Evolutionary conservation across 2,888 invertebrate genomes (phyloP), one percentile per base, ranked within the genome.

Genomic region (Melinaea marsaeus): DNA sequence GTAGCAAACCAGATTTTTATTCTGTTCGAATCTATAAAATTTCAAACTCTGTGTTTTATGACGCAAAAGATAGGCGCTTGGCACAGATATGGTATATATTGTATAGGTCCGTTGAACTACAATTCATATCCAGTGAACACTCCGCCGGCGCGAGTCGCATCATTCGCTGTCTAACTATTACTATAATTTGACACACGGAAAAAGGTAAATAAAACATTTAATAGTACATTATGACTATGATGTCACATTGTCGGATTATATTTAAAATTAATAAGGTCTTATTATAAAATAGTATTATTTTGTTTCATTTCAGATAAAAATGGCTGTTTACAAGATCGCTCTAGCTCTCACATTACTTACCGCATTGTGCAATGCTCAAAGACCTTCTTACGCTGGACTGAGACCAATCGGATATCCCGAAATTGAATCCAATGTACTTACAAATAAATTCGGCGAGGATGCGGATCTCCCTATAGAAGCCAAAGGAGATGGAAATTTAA

Each of bases 361-460:
- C 9, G 63, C 59, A 13, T 3, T 65, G 1, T 61, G 55, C 60
- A 66, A 35, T 58, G 90, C 91, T 1, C 95, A 95, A 77, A 89
- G 95, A 45, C 93, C 94, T 0, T 92, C 92, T 57, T 95, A 93
- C 75, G 94, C 94, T 7, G 93, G 93, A 9, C 74, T 83, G 1
- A 80, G 86, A 6, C 88, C 93, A 0, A 92, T 92, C 32, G 94
- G 93, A 13, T 92, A 92, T 69, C 94, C 94, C 62, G 90, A 87
- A 57, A 81, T 92, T 46, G 91, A 91, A 63, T 77, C 76, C 0
- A 73, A 78, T 35, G 64, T 65, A 2, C 63, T 70, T 1, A 60
- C 91, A 11, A 92, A 92, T 72, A 84, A 93, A 71, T 84, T 93
- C 42, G 92, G 90, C 0, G 88, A 82, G 60, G 75, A 75, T 32